phyloP scores from a whole-genome alignment of 2,888 invertebrate genomes.

The Nemurella pictetii region DNA sequence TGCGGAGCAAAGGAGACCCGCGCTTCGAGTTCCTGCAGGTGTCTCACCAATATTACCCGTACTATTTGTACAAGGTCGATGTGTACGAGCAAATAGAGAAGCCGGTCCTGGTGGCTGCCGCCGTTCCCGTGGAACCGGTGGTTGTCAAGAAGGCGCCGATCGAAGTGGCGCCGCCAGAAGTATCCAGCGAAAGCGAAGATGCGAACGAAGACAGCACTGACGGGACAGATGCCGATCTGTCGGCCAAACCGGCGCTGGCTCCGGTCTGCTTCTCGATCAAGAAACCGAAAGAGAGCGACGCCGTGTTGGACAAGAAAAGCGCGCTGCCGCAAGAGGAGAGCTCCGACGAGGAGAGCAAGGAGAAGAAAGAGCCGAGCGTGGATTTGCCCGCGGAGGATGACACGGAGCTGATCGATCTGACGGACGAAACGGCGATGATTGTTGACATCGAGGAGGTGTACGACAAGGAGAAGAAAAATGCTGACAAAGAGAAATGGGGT shows the following conservation, averaged over 20 bases:
- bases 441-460: not conserved
- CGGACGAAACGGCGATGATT: slow-evolving; percentile 29
- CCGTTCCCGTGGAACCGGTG: not conserved
- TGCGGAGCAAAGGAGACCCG: slow-evolving; percentile 78
- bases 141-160: not conserved
- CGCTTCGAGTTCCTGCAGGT: slow-evolving; percentile 85
- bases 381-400: slow-evolving; percentile 40
- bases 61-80: slow-evolving; percentile 63
- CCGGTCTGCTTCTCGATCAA: slow-evolving; percentile 85
- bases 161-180: slow-evolving; percentile 22
- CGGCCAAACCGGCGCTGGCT: slow-evolving; percentile 53
- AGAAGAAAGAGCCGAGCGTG: slow-evolving; percentile 33
- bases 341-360: slow-evolving; percentile 66
- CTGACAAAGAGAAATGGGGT: slow-evolving; percentile 48
- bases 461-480: slow-evolving; percentile 7
- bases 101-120: not conserved
- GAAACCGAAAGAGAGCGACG: slow-evolving; percentile 74
- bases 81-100: slow-evolving; percentile 36
- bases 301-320: slow-evolving; percentile 62
- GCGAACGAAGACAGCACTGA: slow-evolving; percentile 30
- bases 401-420: slow-evolving; percentile 49
- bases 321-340: slow-evolving; percentile 77
- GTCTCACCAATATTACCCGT: slow-evolving; percentile 75
- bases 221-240: slow-evolving; percentile 4
- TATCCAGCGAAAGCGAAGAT: slow-evolving; percentile 34